Evolutionary conservation across 1,140 invertebrate species (phyloP).

Genomic region (Trialeurodes vaporariorum): DNA sequence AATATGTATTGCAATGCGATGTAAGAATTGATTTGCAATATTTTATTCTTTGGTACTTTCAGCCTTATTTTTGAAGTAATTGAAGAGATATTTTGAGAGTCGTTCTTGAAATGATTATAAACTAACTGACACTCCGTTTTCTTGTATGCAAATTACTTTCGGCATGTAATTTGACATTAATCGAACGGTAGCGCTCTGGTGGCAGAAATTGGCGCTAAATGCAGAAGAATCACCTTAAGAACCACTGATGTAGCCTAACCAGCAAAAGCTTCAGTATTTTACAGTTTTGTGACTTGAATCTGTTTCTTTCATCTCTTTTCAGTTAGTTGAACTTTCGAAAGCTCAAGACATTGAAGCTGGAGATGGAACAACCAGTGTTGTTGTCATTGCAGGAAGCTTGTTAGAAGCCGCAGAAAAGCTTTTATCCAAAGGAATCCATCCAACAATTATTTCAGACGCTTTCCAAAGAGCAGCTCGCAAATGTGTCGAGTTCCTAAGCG

Average conservation of each 20-base stretch:
- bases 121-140: no score
- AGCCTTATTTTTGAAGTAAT: no score
- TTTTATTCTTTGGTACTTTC: no score
- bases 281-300: constrained; percentile 8
- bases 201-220: no score
- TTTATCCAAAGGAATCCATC: constrained; percentile 89
- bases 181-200: no score
- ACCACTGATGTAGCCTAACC: constrained; percentile 5
- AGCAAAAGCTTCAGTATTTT: constrained; percentile 4
- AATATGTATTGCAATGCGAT: no score
- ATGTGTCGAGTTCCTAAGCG: constrained; percentile 72
- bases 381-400: constrained; percentile 89
- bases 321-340: constrained; percentile 95
- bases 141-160: no score
- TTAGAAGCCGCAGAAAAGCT: constrained; percentile 91
- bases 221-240: constrained; percentile 1
- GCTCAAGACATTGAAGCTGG: constrained; percentile 99
- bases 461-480: constrained; percentile 84
- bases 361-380: constrained; percentile 97
- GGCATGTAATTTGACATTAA: no score
- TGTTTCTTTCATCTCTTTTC: constrained; percentile 27
- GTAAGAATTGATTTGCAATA: no score
- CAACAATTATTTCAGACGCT: constrained; percentile 91
- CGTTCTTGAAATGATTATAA: no score
- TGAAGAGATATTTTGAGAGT: no score